Evolutionary conservation across 2,113 vertebrate species (phyloP), one percentile per base, ranked within the genome.

Genomic region (Hydrolagus affinis): DNA sequence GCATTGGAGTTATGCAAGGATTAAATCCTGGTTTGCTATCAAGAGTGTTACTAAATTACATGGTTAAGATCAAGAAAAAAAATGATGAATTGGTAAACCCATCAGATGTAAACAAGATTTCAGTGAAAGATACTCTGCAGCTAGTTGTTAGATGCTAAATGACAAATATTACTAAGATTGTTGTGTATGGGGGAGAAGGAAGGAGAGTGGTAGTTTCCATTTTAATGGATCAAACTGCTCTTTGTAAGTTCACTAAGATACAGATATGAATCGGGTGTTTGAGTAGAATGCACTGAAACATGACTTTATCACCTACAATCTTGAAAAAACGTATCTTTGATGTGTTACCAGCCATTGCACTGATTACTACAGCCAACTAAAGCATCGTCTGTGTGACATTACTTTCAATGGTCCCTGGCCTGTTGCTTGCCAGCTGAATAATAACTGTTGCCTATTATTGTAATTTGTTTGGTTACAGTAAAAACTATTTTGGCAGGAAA

Each of bases 281-380:
- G 78, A 83, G 60, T 28, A 28, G 57, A 32, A 60, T 17, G 14
- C 78, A 9, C 66, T 28, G 30, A 83, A 83, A 83, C 78, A 83
- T n/a, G 60, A 83, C n/a, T 83, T 64, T 83, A 25, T 64, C 17
- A 66, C 14, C 28, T 15, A 64, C 60, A 66, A 19, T 83, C 78
- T 83, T 28, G 19, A 25, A 64, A 19, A 83, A 57, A 75, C 12
- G 71, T 73, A 15, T 19, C 6, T 19, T 30, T 75, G 60, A 64
- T 28, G 60, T 19, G 76, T 64, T 66, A 23, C 0, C 60, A 30
- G 78, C 30, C 62, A 28, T 64, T 66, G 25, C 19, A 17, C 78
- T 83, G 78, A 15, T 17, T 66, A 28, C 78, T 66, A 62, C 28
- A 9, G 78, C 60, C 15, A 28, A 64, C 60, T 11, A 56, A 59